Conservation (phyloP, 2,113 vertebrate genomes). For the Bos javanicus region DNA sequence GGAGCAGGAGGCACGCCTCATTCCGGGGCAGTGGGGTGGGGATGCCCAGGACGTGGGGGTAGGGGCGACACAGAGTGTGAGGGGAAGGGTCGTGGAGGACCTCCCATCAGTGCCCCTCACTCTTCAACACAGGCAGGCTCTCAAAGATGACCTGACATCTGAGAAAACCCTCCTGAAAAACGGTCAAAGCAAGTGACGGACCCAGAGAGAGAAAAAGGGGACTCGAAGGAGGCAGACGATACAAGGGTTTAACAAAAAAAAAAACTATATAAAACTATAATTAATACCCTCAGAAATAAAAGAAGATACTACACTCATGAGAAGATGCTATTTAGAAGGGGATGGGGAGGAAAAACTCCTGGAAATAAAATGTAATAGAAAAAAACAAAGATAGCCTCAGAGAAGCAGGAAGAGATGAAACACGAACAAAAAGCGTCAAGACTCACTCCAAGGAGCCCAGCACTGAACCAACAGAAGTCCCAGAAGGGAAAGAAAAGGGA, state of each 20-base stretch:
- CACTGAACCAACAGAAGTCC: background rate
- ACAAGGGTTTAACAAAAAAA: background rate
- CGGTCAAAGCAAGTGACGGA: background rate
- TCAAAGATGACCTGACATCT: background rate
- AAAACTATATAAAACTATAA: background rate
- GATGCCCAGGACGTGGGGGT: background rate
- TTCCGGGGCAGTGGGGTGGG: background rate
- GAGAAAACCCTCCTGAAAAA: background rate
- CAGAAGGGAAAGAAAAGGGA: background rate
- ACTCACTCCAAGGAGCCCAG: background rate
- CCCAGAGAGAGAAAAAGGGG: background rate
- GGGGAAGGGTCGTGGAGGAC: background rate
- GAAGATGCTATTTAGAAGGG: background rate
- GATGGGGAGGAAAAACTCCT: background rate
- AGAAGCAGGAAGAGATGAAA: background rate
- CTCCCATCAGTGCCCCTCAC: background rate
- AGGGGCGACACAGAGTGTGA: background rate
- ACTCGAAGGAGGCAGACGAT: background rate
- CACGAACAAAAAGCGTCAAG: background rate
- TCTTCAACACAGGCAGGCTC: background rate
- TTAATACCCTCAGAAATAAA: background rate
- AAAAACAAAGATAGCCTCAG: background rate
- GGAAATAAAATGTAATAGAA: background rate
- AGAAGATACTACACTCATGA: background rate
- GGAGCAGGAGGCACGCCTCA: fast-evolving